These are phyloP conservation scores for Allygus modestus DNA, from an alignment of 2,888 invertebrate species.

Conservation along the genomic window DNA sequence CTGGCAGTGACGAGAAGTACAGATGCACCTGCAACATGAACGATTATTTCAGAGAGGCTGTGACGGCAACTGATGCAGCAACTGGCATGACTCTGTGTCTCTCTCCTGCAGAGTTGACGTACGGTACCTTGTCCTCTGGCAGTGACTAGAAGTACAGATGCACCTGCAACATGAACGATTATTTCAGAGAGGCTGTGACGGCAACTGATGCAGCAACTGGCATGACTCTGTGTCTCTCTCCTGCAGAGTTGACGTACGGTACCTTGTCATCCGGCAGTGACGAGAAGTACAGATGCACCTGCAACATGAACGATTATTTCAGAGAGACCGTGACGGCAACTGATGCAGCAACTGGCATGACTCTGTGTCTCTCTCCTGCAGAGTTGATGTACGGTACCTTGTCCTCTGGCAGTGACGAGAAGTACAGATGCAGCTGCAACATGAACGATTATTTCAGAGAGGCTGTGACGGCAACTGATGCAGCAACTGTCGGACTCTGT, in stretches of 20 bases:
- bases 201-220: conserved; percentile 96
- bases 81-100: conserved; percentile 95
- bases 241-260: conserved; percentile 97
- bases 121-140: conserved; percentile 98
- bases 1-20: conserved; percentile 97
- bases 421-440: conserved; percentile 96
- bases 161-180: conserved; percentile 81
- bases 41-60: conserved; percentile 84
- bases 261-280: conserved; percentile 98
- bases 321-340: conserved; percentile 95
- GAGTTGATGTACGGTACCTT: conserved; percentile 99
- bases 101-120: conserved; percentile 96
- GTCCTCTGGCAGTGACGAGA: conserved; percentile 96
- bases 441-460: conserved; percentile 79
- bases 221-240: conserved; percentile 95
- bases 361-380: conserved; percentile 94
- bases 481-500: conserved; percentile 95
- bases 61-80: conserved; percentile 98
- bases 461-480: conserved; percentile 97
- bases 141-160: conserved; percentile 97
- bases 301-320: conserved; percentile 75
- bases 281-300: conserved; percentile 99
- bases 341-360: conserved; percentile 96
- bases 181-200: conserved; percentile 93
- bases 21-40: conserved; percentile 89